Evolutionary conservation across 2,888 invertebrate species (phyloP), one percentile per base, ranked within the genome.

Genomic region (Noctua janthe): DNA sequence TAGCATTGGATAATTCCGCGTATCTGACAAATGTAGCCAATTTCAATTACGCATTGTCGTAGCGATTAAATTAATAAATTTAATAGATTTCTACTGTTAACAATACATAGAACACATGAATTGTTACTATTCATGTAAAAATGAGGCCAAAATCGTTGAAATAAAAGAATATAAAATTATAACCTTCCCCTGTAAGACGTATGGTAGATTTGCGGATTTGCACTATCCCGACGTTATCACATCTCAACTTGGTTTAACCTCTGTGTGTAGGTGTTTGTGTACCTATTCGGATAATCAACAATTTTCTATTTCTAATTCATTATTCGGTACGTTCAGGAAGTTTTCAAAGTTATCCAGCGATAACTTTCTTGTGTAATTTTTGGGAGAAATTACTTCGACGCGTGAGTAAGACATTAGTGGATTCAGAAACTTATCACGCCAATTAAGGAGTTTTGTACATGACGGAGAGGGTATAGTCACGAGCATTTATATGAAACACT

Each of bases 381-480:
- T 71, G 29, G 23, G 51, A n/a, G 56, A 51, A 80, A 76, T 83
- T 78, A 81, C 76, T 73, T 35, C 8, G 29, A 76, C 59, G 76
- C 74, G 59, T 72, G 54, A 67, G 56, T 39, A 76, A 72, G 70
- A 10, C 29, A 72, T 78, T 76, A 76, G 49, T 35, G 59, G 71
- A 39, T 69, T 70, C 76, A 71, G 71, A 69, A 84, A 80, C 29
- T 59, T 66, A 67, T 79, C 56, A 62, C 43, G 43, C 35, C 76
- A 73, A 71, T 81, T 79, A 81, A 43, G 64, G 43, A 82, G 84
- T 74, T 74, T 59, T 54, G 71, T 29, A 54, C 39, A 69, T 74
- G 73, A 66, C 20, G n/a, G 47, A 39, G 66, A 66, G 39, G 5
- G 39, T 66, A 66, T 20, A 66, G 20, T 39, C 39, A 5, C 39